These are phyloP conservation scores for Plutella xylostella DNA, from an alignment of 2,888 invertebrate genomes.

Conservation along the genomic window DNA sequence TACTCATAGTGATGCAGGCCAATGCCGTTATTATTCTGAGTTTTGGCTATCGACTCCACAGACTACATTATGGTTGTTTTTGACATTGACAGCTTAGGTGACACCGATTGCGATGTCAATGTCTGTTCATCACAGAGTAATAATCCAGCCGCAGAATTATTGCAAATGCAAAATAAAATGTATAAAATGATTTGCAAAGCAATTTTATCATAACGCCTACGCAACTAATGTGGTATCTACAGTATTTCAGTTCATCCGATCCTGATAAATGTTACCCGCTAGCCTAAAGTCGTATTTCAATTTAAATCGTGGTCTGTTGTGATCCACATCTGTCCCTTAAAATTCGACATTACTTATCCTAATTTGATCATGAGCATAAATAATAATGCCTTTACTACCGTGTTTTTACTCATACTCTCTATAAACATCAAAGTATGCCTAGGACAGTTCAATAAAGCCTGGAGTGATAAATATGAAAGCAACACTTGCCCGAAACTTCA, in stretches of 20 bases:
- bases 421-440: slow-evolving; percentile 34
- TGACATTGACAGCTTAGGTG: too few relatives aligned
- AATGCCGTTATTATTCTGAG: too few relatives aligned
- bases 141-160: too few relatives aligned
- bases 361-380: not conserved
- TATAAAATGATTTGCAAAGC: slow-evolving; percentile 18
- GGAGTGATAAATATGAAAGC: slow-evolving; percentile 60
- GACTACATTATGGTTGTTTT: too few relatives aligned
- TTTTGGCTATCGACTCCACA: too few relatives aligned
- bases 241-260: slow-evolving; percentile 30
- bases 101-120: too few relatives aligned
- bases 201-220: slow-evolving; percentile 36
- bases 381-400: not conserved
- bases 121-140: too few relatives aligned
- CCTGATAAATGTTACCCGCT: slow-evolving; percentile 23
- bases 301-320: slow-evolving; percentile 9
- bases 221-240: slow-evolving; percentile 25
- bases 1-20: too few relatives aligned
- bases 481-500: slow-evolving; percentile 66
- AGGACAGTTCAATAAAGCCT: slow-evolving; percentile 52
- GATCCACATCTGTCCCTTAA: not conserved
- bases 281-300: slow-evolving; percentile 21
- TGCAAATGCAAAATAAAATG: too few relatives aligned
- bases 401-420: slow-evolving; percentile 22
- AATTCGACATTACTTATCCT: too few relatives aligned